These are phyloP conservation scores for Boloria selene DNA, from an alignment of 2,888 invertebrate genomes.

Conservation along the genomic window DNA sequence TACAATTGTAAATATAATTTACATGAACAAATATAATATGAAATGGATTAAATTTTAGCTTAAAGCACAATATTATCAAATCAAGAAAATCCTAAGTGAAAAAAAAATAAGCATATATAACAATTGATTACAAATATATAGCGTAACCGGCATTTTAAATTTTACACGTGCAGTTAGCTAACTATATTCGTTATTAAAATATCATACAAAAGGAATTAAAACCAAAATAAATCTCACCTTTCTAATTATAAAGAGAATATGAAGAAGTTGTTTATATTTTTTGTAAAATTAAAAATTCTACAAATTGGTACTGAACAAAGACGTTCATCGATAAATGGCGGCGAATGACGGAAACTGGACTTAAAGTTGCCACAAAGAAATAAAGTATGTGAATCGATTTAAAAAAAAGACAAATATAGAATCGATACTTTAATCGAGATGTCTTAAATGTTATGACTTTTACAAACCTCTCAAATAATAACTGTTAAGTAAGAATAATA, in stretches of 20 bases:
- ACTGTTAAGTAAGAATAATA: too few relatives aligned
- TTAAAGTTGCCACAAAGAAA: slow-evolving; percentile 9
- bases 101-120: not conserved
- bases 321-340: slow-evolving; percentile 36
- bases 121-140: slow-evolving; percentile 6
- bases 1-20: not conserved
- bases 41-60: not conserved
- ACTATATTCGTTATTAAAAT: not conserved
- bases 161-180: slow-evolving; percentile 12
- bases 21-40: not conserved
- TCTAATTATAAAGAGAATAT: slow-evolving; percentile 9
- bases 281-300: slow-evolving; percentile 20
- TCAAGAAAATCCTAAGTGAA: not conserved
- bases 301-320: slow-evolving; percentile 33
- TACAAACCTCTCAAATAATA: too few relatives aligned
- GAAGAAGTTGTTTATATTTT: slow-evolving; percentile 15
- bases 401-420: too few relatives aligned
- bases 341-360: slow-evolving; percentile 34
- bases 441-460: too few relatives aligned
- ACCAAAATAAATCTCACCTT: slow-evolving; percentile 22
- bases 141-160: slow-evolving; percentile 8
- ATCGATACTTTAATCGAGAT: too few relatives aligned
- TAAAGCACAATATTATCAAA: not conserved
- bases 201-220: not conserved
- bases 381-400: too few relatives aligned